Base-by-base conservation (phyloP, 2,888 invertebrate genomes). In the Phymatocera aterrima region DNA sequence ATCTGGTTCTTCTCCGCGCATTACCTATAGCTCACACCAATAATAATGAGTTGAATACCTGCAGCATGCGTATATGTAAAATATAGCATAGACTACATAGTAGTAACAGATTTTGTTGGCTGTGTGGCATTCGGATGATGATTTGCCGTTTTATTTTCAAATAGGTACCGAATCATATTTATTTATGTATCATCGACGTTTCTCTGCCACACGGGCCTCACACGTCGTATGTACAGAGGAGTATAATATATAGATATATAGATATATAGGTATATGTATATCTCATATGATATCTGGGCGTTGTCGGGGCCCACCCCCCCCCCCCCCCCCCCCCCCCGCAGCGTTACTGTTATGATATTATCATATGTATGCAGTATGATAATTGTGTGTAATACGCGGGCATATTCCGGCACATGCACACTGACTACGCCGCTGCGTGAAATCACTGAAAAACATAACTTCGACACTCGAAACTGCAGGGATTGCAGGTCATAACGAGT, bases 111-210 rank as follows among this genome's bases (percentile, higher is more conserved):
- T 72, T 51, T n/a, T n/a, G n/a, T n/a, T 64, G 37, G 61, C 37
- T 64, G 34, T 8, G 61, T 3, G 61, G 61, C 61, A 64, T 37
- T 8, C 37, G 61, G 37, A 24, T 64, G 5, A 72, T 72, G n/a
- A n/a, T n/a, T n/a, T 51, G 48, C 18, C 18, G 51, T 54, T 34
- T 15, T 68, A 72, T 72, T 72, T 72, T 68, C 68, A 68, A 46
- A 68, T 28, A 8, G 0, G 15, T n/a, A n/a, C n/a, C n/a, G n/a
- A n/a, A n/a, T n/a, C n/a, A 75, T 40, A 72, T 75, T 75, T 57
- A 12, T 75, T n/a, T n/a, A n/a, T n/a, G n/a, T n/a, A n/a, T n/a
- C n/a, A 72, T 72, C 21, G 72, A 75, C 57, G 40, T 57, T 75
- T 54, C 37, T 40, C 24, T 40, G 24, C 60, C 37, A 24, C 40